phyloP scores from a whole-genome alignment of 2,113 vertebrate species.

The Cepphus grylle region DNA sequence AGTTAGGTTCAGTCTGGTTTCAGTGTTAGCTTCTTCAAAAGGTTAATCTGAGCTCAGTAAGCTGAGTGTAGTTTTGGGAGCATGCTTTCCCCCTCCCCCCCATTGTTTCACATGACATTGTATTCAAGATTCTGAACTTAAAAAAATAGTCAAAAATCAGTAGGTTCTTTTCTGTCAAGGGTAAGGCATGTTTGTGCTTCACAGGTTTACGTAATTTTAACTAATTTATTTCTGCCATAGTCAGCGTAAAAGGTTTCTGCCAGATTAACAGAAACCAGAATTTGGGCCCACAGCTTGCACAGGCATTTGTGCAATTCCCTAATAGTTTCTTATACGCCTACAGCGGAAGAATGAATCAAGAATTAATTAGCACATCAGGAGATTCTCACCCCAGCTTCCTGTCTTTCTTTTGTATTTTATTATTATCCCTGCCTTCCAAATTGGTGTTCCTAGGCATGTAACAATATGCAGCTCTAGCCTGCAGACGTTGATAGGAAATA shows the following conservation, averaged over 20 bases:
- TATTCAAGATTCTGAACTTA: neutral
- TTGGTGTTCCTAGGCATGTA: constrained; percentile 8
- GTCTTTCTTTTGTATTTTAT: constrained; percentile 32
- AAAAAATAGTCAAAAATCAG: neutral
- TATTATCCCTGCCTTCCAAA: constrained; percentile 1
- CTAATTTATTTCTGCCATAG: constrained; percentile 3
- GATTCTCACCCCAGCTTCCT: constrained; percentile 58
- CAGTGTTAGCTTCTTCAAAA: neutral
- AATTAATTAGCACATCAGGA: constrained; percentile 57
- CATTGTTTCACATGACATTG: neutral
- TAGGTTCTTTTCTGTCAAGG: neutral
- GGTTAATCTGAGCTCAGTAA: neutral
- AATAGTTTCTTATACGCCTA: constrained; percentile 29
- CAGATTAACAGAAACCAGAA: constrained; percentile 32
- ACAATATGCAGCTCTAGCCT: neutral
- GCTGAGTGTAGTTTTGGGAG: neutral
- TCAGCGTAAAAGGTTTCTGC: neutral
- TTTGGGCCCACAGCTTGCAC: neutral
- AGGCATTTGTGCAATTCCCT: constrained; percentile 36
- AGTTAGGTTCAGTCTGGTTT: neutral
- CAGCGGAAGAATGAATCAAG: constrained; percentile 42
- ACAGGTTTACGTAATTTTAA: neutral
- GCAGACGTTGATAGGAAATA: constrained; percentile 1
- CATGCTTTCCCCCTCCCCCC: neutral
- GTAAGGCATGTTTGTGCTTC: neutral